Base-by-base conservation (phyloP, 2,888 invertebrate species). In the Nemoura dubitans region DNA sequence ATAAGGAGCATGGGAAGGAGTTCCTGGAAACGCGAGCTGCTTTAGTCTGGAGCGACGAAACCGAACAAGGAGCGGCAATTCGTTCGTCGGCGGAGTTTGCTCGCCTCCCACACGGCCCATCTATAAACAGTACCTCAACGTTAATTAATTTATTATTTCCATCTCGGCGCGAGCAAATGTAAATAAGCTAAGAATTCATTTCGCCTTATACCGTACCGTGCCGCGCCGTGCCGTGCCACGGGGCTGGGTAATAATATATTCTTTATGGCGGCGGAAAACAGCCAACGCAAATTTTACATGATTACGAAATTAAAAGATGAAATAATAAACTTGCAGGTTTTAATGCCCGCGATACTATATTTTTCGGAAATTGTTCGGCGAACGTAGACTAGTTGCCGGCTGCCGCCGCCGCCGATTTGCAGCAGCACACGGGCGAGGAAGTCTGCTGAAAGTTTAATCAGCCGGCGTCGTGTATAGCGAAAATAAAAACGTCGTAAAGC, bases 221-320 rank as follows among this genome's bases (percentile, higher is more conserved):
- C n/a, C n/a, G n/a, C n/a, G n/a, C n/a, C n/a, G n/a, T n/a, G n/a
- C n/a, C n/a, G n/a, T n/a, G n/a, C n/a, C n/a, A n/a, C n/a, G n/a
- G n/a, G n/a, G 76, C 76, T 5, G 78, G 2, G 27, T 27, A 16
- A 78, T 78, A 78, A 59, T 78, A 28, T 28, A 78, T 78, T 78
- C 78, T 26, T 78, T 78, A 78, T 78, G 78, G 28, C 7, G 78
- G 26, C 16, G 26, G 26, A 21, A 26, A 78, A 28, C 29, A 36
- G 43, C 83, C 30, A 26, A 25, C 36, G 43, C 21, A 43, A 42
- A 83, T 83, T 83, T 83, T 16, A 43, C 42, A 42, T 43, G 36
- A 42, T 83, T 27, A 28, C 78, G 42, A 83, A 83, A 83, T 83
- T 83, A 83, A 83, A 83, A 83, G 43, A 83, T 83, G 83, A 83